Base-by-base conservation (phyloP, 2,888 invertebrate genomes). In the Ganaspis brasiliensis region DNA sequence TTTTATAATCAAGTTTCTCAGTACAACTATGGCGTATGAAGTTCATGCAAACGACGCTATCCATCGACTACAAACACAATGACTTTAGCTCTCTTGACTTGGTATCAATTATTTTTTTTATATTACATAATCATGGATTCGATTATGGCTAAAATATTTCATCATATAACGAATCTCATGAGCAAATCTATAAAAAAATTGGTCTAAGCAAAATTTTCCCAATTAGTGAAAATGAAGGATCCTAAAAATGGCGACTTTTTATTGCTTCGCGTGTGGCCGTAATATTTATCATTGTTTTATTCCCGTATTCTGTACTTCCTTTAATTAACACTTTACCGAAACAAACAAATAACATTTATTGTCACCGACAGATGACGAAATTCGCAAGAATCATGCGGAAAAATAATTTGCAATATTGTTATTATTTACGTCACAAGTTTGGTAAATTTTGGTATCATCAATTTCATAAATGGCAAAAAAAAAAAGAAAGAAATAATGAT, bases 121-220 rank as follows among this genome's bases (percentile, higher is more conserved):
- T 67, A 67, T 67, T 67, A 45, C 45, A 67, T 67, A 67, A 67
- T 45, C 67, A 45, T 40, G n/a, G 16, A 45, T 67, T 67, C 40
- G 9, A 67, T 24, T 24, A 26, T 45, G 1, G 24, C 16, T 19
- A 52, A 67, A 45, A 21, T 67, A 67, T 45, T 45, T 40, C 24
- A 45, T 16, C 40, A 9, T 45, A n/a, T 14, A 2, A 40, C 5
- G n/a, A 45, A 26, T 40, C 40, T 24, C 67, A 63, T 35, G 21
- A 37, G 31, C 24, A 6, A 24, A 45, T 45, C 12, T 14, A 6
- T 45, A n/a, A n/a, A n/a, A n/a, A n/a, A n/a, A 31, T 55, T 16
- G 31, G 24, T n/a, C 59, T 16, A 31, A 2, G 14, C 2, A 21
- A 1, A 40, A 40, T 40, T 24, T 67, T 21, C 9, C 10, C n/a